Percentiles rank a stretch among this genome's conserved stretches.
Evolutionary conservation across 2,113 vertebrate genomes (phyloP).

Genomic region (Tyrannus savana): DNA sequence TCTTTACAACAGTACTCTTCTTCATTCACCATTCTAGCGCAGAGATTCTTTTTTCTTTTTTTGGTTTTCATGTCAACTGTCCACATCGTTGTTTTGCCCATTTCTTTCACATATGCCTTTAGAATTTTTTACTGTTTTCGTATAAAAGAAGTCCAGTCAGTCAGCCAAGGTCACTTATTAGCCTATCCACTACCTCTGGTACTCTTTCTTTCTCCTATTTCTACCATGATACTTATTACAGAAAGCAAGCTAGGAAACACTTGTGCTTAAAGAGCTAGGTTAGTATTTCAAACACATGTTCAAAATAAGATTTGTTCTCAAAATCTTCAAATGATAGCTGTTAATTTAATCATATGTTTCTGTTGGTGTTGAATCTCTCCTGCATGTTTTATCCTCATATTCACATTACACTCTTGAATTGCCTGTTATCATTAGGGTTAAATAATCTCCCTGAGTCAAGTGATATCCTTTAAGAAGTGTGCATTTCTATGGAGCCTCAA

Average conservation of each 20-base stretch:
- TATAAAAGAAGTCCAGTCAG: neutral
- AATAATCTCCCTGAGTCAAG: neutral
- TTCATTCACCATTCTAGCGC: neutral
- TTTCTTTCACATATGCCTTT: neutral
- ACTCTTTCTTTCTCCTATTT: neutral
- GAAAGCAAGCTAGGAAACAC: neutral
- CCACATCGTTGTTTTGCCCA: neutral
- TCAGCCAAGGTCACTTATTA: neutral
- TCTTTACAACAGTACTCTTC: neutral
- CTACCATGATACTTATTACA: neutral
- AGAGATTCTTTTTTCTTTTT: neutral
- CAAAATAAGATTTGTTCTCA: neutral
- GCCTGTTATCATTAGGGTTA: neutral
- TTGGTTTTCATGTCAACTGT: neutral
- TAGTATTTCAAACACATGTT: neutral
- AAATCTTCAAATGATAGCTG: neutral
- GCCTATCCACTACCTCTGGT: neutral
- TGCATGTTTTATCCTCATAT: neutral
- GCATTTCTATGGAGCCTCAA: neutral
- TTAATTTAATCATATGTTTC: neutral
- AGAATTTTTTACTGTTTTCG: neutral
- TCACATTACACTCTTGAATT: neutral
- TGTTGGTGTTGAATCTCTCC: neutral
- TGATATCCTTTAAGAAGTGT: neutral
- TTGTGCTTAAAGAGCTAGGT: neutral